A percentile compares a stretch with the other conserved stretches of the same genome.
These are phyloP conservation scores for Lamellibrachia satsuma DNA, from an alignment of 2,888 invertebrate species.

Conservation along the genomic window DNA sequence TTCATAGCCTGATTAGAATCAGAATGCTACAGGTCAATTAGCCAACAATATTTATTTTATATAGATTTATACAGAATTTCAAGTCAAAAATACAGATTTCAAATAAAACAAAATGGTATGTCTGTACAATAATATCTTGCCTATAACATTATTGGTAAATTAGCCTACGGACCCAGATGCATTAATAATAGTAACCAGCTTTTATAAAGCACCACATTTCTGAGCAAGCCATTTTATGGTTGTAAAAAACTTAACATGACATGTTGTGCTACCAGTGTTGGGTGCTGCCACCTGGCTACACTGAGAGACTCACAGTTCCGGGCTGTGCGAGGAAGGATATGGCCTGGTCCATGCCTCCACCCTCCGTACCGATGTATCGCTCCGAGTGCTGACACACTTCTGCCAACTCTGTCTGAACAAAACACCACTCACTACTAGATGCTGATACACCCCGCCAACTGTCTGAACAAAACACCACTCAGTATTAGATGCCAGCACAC, in stretches of 20 bases:
- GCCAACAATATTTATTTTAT: too few relatives aligned
- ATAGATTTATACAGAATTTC: too few relatives aligned
- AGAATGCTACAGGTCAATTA: too few relatives aligned
- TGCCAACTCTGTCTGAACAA: too few relatives aligned
- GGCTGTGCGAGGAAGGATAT: conserved; percentile 87
- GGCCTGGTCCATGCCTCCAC: conserved; percentile 99
- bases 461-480: not conserved
- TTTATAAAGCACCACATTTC: not conserved
- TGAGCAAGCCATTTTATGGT: not conserved
- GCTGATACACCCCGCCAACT: not conserved
- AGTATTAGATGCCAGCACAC: too few relatives aligned
- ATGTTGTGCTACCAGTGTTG: not conserved
- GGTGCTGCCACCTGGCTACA: not conserved
- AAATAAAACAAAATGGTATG: too few relatives aligned
- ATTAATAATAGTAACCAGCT: not conserved
- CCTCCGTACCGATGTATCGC: conserved; percentile 94
- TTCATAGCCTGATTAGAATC: too few relatives aligned
- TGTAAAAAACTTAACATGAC: not conserved
- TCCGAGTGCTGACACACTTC: conserved; percentile 78
- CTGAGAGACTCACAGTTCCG: conserved; percentile 58
- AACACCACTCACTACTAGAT: not conserved
- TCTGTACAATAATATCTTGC: too few relatives aligned
- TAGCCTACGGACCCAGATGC: not conserved
- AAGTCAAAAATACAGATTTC: too few relatives aligned
- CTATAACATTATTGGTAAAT: too few relatives aligned